phyloP scores from a whole-genome alignment of 2,888 invertebrate species.

The Microctonus hyperodae region DNA sequence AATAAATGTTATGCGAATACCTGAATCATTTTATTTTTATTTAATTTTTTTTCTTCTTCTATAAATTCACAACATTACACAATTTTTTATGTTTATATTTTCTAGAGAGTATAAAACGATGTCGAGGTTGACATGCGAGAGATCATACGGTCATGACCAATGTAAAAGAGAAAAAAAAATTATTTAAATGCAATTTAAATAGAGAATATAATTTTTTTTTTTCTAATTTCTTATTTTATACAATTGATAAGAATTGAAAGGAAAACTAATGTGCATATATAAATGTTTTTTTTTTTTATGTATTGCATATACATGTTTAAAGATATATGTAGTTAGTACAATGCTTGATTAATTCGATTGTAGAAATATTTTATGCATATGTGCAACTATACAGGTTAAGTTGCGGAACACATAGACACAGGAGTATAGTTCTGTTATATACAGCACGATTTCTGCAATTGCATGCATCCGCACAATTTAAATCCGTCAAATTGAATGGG shows the following conservation, averaged over 20 bases:
- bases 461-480: constrained; percentile 62
- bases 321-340: neutral
- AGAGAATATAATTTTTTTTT: constrained; percentile 38
- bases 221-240: constrained; percentile 3
- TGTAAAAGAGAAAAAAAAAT: neutral
- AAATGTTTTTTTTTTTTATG: neutral
- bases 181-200: neutral
- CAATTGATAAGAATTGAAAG: neutral
- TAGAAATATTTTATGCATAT: constrained; percentile 18
- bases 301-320: neutral
- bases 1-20: too few relatives aligned
- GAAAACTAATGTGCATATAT: neutral
- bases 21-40: neutral
- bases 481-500: constrained; percentile 46
- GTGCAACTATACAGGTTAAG: constrained; percentile 14
- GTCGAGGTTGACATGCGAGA: constrained; percentile 4
- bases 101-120: neutral
- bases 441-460: constrained; percentile 50
- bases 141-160: constrained; percentile 1
- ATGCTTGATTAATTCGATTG: constrained; percentile 27
- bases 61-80: neutral
- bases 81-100: neutral
- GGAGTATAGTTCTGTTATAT: neutral
- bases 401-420: constrained; percentile 11
- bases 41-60: neutral